Evolutionary conservation across 2,797 vertebrate genomes (phyloP).

Genomic region (Chromobotia macracanthus): DNA sequence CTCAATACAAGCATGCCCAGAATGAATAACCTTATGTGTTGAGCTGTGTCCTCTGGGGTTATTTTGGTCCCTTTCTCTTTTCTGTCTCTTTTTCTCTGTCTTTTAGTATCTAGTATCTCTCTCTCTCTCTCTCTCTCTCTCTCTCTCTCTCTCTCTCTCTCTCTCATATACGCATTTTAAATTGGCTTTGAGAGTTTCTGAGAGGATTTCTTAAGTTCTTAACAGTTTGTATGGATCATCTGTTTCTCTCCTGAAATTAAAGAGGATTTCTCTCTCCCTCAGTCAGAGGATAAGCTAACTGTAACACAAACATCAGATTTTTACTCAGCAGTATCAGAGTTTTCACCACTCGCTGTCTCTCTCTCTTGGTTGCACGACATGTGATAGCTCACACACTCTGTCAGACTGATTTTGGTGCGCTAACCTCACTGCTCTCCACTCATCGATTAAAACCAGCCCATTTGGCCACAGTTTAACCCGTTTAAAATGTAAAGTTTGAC

Average conservation of each 20-base stretch:
- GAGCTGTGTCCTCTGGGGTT: slow-evolving; percentile 48
- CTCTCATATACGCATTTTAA: slow-evolving; percentile 67
- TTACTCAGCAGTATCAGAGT: slow-evolving; percentile 45
- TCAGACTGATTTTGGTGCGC: slow-evolving; percentile 42
- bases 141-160: slow-evolving; percentile 36
- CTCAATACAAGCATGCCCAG: slow-evolving; percentile 78
- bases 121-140: slow-evolving; percentile 15
- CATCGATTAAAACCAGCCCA: slow-evolving; percentile 62
- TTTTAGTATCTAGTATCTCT: no score
- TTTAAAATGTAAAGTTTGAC: slow-evolving; percentile 36
- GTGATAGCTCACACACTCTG: slow-evolving; percentile 55
- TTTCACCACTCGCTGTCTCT: background rate
- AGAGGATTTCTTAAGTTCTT: slow-evolving; percentile 5
- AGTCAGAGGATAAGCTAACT: slow-evolving; percentile 41
- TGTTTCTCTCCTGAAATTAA: background rate
- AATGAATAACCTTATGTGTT: slow-evolving; percentile 69
- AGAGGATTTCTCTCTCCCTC: slow-evolving; percentile 23
- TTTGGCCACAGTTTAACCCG: slow-evolving; percentile 57
- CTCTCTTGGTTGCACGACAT: slow-evolving; percentile 29
- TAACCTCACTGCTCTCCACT: slow-evolving; percentile 76
- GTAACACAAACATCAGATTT: slow-evolving; percentile 53
- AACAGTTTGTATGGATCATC: slow-evolving; percentile 3
- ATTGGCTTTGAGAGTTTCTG: slow-evolving; percentile 47
- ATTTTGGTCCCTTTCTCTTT: slow-evolving; percentile 27
- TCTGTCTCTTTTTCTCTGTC: slow-evolving; percentile 17